A percentile compares a stretch with the other conserved stretches of the same genome.
These are phyloP conservation scores for Labia minor DNA, from an alignment of 2,888 invertebrate species.

Conservation along the genomic window DNA sequence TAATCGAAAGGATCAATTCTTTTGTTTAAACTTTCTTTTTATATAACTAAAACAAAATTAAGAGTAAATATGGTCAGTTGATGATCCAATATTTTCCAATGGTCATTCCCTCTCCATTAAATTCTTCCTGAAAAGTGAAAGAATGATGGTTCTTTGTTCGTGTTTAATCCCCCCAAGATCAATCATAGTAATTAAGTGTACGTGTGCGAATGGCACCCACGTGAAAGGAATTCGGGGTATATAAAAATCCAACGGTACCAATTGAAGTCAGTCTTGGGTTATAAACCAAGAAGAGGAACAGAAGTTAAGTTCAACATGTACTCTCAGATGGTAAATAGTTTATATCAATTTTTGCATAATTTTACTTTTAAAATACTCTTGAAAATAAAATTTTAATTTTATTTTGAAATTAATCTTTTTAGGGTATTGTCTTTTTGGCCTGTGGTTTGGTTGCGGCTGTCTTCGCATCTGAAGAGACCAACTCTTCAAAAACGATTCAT, in stretches of 20 bases:
- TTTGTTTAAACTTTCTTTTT: too few species aligned
- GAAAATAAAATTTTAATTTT: too few species aligned
- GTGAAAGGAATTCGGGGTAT: not conserved
- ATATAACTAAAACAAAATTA: too few species aligned
- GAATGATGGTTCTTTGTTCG: not conserved
- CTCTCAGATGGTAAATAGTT: not conserved
- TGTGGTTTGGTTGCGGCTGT: not conserved
- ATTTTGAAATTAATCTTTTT: too few species aligned
- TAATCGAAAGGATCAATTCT: too few species aligned
- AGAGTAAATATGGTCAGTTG: not conserved
- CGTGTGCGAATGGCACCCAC: slow-evolving; percentile 7
- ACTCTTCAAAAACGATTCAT: not conserved
- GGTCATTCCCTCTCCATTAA: not conserved
- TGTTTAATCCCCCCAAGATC: not conserved
- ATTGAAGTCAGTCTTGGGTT: not conserved
- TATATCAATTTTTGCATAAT: not conserved
- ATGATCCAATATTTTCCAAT: not conserved
- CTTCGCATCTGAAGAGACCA: not conserved
- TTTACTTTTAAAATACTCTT: too few species aligned
- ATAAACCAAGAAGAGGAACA: not conserved
- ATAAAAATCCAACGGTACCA: not conserved
- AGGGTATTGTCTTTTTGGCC: slow-evolving; percentile 1
- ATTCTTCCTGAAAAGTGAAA: slow-evolving; percentile 1
- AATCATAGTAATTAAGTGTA: slow-evolving; percentile 1
- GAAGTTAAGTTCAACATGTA: not conserved